Percentiles rank a stretch among this genome's conserved stretches.
phyloP scores from a whole-genome alignment of 2,797 vertebrate genomes.

The Amblyraja radiata region DNA sequence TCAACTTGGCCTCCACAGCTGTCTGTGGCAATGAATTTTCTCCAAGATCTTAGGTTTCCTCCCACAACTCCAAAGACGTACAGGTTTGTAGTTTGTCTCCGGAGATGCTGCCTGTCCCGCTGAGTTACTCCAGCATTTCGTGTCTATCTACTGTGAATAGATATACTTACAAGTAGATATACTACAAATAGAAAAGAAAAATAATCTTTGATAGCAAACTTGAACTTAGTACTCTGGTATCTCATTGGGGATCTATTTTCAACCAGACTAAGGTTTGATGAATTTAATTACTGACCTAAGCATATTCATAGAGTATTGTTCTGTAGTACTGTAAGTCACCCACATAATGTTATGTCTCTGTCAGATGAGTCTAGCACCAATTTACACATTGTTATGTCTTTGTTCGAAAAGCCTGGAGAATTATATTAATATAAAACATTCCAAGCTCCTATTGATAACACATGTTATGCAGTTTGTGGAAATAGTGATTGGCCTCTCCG shows the following conservation, averaged over 20 bases:
- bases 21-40: no score
- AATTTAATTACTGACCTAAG: neutral
- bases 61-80: no score
- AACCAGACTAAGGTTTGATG: neutral
- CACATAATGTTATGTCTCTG: slow-evolving; percentile 24
- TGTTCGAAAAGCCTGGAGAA: slow-evolving; percentile 28
- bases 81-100: no score
- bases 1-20: no score
- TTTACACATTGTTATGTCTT: slow-evolving; percentile 30
- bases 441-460: neutral
- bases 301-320: neutral
- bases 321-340: neutral
- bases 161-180: neutral
- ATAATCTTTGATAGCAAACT: neutral
- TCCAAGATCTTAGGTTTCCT: no score
- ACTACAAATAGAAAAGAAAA: neutral
- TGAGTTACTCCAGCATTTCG: no score
- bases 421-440: slow-evolving; percentile 28
- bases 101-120: no score
- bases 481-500: neutral
- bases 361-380: neutral
- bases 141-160: no score
- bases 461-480: neutral
- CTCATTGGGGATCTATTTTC: neutral
- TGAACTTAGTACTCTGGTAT: neutral